These are phyloP conservation scores for Talpa occidentalis DNA, from an alignment of 2,113 vertebrate species.

Conservation along the genomic window DNA sequence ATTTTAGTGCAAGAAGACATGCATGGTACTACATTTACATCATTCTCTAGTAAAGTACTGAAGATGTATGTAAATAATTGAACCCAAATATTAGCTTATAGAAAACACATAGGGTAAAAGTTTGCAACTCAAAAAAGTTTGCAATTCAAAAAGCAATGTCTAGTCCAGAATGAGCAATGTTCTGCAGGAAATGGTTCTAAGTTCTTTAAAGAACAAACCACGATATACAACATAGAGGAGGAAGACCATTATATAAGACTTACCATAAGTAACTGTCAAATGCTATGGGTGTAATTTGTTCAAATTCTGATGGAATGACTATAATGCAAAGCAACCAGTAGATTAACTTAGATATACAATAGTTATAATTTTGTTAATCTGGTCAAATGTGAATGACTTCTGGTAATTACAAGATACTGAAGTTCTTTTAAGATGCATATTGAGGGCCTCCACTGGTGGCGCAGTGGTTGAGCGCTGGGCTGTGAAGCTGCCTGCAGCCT, in stretches of 20 bases:
- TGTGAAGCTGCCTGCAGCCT: too few species aligned
- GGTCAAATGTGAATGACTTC: background rate
- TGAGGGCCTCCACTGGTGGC: too few species aligned
- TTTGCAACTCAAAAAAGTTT: background rate
- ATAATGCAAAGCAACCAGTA: background rate
- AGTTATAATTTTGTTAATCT: background rate
- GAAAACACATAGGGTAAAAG: background rate
- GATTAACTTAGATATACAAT: background rate
- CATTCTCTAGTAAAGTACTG: background rate
- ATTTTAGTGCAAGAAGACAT: background rate
- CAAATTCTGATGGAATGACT: background rate
- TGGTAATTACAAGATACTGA: background rate
- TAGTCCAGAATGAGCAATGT: background rate
- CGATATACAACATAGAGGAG: background rate
- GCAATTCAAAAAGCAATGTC: background rate
- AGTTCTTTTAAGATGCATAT: background rate
- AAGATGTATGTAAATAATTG: background rate
- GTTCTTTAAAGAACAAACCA: background rate
- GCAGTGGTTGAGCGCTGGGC: too few species aligned
- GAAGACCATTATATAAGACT: background rate
- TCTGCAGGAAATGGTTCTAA: background rate
- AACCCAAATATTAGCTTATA: background rate
- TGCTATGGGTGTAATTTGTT: background rate
- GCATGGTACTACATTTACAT: rapidly evolving
- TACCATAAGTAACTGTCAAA: background rate